Evolutionary conservation across 2,888 invertebrate genomes (phyloP), one percentile per base, ranked within the genome.

Genomic region (Andrena trimmerana): DNA sequence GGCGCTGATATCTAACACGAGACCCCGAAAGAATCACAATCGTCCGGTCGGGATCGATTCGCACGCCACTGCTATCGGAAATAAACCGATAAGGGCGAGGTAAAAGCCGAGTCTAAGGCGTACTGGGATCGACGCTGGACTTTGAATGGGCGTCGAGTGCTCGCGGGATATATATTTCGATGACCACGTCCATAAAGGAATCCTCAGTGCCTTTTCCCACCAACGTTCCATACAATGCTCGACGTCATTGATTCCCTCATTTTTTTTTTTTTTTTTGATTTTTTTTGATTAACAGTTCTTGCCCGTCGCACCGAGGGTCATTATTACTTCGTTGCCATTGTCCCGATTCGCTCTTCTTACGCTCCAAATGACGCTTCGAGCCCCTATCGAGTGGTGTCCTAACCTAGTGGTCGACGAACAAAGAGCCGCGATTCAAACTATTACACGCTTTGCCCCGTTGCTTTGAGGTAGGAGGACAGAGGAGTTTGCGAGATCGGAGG

Each of bases 1-100:
- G 85, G 67, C 65, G 10, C 69, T 67, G 80, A 85, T 87, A 87
- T 87, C 85, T 65, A 73, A 68, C 78, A 62, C 36, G 48, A 27
- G 65, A 65, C 75, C 75, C 68, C 79, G 77, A 80, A 84, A 87
- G 86, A 87, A 87, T 84, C 88, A 78, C 77, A 81, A 87, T 87
- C 81, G 83, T 78, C 71, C 72, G 71, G 80, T 70, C 67, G 78
- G 42, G 75, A 87, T 87, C 87, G 85, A 79, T 83, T 42, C 60
- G n/a, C 77, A 75, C 68, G 68, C 57, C 57, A 52, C 69, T 42
- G 57, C 71, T 70, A 67, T 81, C 81, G 81, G 81, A 81, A 83
- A 85, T 83, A 87, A 87, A 83, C 81, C 80, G 81, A 85, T 85
- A 78, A 85, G 60, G 59, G 62, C 24, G 10, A 27, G 62, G 74